phyloP scores from a whole-genome alignment of 2,888 invertebrate species.

The Ferrisia virgata region DNA sequence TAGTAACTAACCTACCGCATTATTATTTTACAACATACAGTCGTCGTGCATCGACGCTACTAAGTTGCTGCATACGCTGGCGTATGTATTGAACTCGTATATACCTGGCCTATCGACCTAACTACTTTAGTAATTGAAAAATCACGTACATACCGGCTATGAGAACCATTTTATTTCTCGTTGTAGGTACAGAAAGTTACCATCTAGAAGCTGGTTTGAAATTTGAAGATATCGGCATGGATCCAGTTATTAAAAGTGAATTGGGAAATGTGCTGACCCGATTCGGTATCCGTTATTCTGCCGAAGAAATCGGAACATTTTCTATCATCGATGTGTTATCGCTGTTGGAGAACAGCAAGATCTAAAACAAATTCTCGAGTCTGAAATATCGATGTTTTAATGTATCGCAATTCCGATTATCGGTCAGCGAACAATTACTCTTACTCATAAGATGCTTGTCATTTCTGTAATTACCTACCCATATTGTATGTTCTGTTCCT shows the following conservation, averaged over 20 bases:
- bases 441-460: too few species aligned
- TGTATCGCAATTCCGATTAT: too few species aligned
- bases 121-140: too few species aligned
- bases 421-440: too few species aligned
- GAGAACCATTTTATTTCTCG: background rate
- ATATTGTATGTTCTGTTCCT: too few species aligned
- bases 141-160: background rate
- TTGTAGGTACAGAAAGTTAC: background rate
- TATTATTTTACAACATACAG: too few species aligned
- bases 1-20: too few species aligned
- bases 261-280: background rate
- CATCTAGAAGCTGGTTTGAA: background rate
- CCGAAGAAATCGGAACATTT: background rate
- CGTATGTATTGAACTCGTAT: background rate
- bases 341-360: background rate
- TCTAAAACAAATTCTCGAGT: background rate
- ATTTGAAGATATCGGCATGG: conserved; percentile 14
- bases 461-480: too few species aligned
- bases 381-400: too few species aligned
- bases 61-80: background rate
- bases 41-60: background rate
- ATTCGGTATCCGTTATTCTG: background rate
- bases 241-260: background rate
- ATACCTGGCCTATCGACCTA: too few species aligned
- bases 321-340: background rate